phyloP scores from a whole-genome alignment of 1,140 invertebrate species.

The Drosophila equinoxialis region DNA sequence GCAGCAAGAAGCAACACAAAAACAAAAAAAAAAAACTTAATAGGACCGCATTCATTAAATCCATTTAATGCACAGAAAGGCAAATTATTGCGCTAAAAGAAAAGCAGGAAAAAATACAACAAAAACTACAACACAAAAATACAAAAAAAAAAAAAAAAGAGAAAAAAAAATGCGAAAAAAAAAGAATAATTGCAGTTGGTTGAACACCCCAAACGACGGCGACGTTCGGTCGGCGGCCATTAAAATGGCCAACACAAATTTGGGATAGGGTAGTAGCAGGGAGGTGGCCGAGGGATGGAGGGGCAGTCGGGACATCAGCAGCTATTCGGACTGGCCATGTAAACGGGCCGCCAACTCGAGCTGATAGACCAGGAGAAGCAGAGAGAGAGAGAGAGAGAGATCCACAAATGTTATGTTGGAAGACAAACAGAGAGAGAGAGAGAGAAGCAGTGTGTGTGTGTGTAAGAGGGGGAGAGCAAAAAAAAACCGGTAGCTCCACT shows the following conservation, averaged over 20 bases:
- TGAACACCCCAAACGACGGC: conserved; percentile 61
- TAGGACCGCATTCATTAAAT: conserved; percentile 83
- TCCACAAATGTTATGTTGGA: conserved; percentile 6
- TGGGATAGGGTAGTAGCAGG: conserved; percentile 29
- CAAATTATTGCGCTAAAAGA: conserved; percentile 79
- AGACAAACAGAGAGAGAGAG: conserved; percentile 1
- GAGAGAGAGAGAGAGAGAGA: conserved; percentile 15
- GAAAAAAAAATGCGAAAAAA: conserved; percentile 39
- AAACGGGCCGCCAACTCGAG: conserved; percentile 43
- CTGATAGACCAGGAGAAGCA: conserved; percentile 1
- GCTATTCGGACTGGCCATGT: conserved; percentile 57
- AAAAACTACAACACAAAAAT: conserved; percentile 19
- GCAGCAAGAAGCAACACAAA: conserved; percentile 30
- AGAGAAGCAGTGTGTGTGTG: conserved; percentile 15
- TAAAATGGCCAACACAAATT: conserved; percentile 76
- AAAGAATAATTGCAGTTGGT: conserved; percentile 74
- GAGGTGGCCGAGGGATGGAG: background rate
- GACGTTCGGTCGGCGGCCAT: conserved; percentile 64
- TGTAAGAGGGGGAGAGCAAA: conserved; percentile 1
- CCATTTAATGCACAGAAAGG: conserved; percentile 81
- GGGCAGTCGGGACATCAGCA: background rate
- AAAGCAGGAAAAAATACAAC: conserved; percentile 39
- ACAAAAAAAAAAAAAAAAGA: conserved; percentile 29
- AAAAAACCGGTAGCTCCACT: conserved; percentile 70
- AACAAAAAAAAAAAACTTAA: conserved; percentile 70